Base-by-base conservation (phyloP, 2,888 invertebrate species). In the Lasioglossum lativentre region DNA sequence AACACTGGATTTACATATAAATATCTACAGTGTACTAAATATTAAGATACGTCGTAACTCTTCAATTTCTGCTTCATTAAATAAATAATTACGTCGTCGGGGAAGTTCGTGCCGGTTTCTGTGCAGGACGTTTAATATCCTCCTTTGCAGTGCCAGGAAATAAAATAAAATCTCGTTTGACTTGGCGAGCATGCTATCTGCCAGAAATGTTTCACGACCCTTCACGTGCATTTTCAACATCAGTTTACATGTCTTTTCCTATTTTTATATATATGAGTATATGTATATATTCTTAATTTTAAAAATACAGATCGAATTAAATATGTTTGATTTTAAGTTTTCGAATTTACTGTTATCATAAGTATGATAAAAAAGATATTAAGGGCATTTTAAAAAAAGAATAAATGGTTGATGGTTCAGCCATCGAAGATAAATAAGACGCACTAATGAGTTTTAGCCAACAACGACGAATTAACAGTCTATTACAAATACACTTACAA, bases 121-220 rank as follows among this genome's bases (percentile, higher is more conserved):
- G 63, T 16, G 30, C 30, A 63, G 30, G 30, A 63, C 16, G 16
- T 63, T 63, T 63, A 63, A 63, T 63, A 63, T 63, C 63, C 63
- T 63, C 16, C 27, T 30, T 16, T 30, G 16, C 63, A 30, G 16
- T 30, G 63, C 6, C 63, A 16, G 5, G 63, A 30, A 30, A 30
- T 16, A 63, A 30, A 30, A 63, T 63, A 63, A 63, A 63, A 30
- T 63, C 63, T 63, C 63, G 63, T 63, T 63, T 63, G 63, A 63
- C 16, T 30, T 16, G 14, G 63, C 27, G 16, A 59, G 14, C 63
- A 16, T 16, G 30, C 16, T 30, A 16, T 30, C 14, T 63, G 30
- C 30, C 16, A 16, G 63, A 63, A 16, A 63, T 63, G 27, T 16
- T 59, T 63, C 30, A 16, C 63, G 63, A 59, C 56, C 56, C 56